Base-by-base conservation (phyloP, 2,888 invertebrate species). In the Minunthozetes semirufus region DNA sequence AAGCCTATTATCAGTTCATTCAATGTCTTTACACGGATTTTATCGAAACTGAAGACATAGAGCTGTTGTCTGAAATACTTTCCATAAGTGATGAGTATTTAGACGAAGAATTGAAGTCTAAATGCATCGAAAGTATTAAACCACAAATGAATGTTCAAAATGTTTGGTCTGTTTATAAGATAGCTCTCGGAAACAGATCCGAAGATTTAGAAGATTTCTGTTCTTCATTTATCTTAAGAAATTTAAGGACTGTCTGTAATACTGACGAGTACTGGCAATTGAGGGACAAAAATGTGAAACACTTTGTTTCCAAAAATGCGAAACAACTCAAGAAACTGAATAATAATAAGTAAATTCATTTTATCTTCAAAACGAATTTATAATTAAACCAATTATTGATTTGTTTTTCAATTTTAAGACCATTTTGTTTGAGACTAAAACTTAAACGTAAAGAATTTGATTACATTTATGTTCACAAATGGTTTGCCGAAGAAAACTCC, bases 161-260 rank as follows among this genome's bases (percentile, higher is more conserved):
- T 38, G 66, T 66, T n/a, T 66, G 66, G n/a, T 17, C 66, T 3
- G 8, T 66, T 11, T 66, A 66, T 66, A n/a, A 33, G 33, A 33
- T n/a, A 4, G 3, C 66, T 13, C 1, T 66, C n/a, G 38, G 4
- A n/a, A 38, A 66, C 29, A 66, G n/a, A 6, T 66, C 38, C 6
- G 17, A 25, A 17, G 33, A 66, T n/a, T 19, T 66, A 19, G 29
- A 66, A 11, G 38, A 6, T 4, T 38, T 4, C 17, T 66, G 66
- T 17, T 38, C 38, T 29, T 33, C 33, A 29, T 66, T 38, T 38
- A 38, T 38, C 3, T n/a, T 11, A 1, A n/a, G 38, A 25, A n/a
- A 38, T 11, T n/a, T 66, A 9, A 15, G 3, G 33, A n/a, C n/a
- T 9, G 29, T 66, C 15, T 4, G 4, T 13, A n/a, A 13, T n/a